Conservation (phyloP, 2,888 invertebrate species). For the Melinaea marsaeus region DNA sequence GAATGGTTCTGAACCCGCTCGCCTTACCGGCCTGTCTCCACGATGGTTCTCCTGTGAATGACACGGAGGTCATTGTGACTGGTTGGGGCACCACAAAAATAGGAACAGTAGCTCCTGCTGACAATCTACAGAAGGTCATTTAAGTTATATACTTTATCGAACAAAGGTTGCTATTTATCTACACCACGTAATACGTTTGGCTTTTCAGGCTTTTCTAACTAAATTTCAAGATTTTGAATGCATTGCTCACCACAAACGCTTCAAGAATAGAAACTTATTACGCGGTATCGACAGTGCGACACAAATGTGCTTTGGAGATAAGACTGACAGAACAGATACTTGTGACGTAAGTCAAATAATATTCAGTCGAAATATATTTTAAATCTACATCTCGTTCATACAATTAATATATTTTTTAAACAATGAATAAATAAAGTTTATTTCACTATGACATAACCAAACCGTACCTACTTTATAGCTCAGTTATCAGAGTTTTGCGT, state of each 20-base stretch:
- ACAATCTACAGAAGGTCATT: conserved; percentile 50
- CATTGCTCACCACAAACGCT: conserved; percentile 29
- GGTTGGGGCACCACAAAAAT: conserved; percentile 51
- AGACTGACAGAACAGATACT: conserved; percentile 44
- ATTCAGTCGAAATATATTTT: background rate
- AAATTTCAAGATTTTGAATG: conserved; percentile 46
- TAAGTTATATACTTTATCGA: background rate
- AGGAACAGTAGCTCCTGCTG: conserved; percentile 31
- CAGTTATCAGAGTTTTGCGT: background rate
- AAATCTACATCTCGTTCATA: background rate
- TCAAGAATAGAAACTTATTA: conserved; percentile 32
- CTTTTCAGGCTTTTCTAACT: conserved; percentile 43
- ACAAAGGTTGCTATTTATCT: background rate
- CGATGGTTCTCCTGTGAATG: conserved; percentile 34
- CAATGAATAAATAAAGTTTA: no score
- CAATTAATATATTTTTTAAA: background rate
- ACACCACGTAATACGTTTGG: background rate
- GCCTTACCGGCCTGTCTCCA: conserved; percentile 51
- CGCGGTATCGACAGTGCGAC: conserved; percentile 41
- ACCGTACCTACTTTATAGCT: no score
- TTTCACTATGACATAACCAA: no score
- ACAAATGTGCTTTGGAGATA: conserved; percentile 55
- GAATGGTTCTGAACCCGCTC: conserved; percentile 41
- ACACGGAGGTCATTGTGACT: conserved; percentile 41
- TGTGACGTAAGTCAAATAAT: conserved; percentile 44